Evolutionary conservation across 2,797 vertebrate genomes (phyloP).

Genomic region (Pipistrellus pipistrellus): DNA sequence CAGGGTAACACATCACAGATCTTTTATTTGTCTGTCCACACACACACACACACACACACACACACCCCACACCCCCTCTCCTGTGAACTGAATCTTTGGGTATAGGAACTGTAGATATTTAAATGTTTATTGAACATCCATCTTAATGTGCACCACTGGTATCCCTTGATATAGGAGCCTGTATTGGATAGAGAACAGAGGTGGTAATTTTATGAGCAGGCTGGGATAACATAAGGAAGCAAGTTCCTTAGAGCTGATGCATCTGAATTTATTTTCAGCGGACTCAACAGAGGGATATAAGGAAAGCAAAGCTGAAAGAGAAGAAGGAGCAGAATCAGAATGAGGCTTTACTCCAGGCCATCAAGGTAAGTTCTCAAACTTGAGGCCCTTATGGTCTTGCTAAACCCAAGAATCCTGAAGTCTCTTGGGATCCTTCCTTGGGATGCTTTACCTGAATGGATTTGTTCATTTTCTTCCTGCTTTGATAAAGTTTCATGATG

Average conservation of each 20-base stretch:
- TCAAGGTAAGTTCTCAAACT: slow-evolving; percentile 83
- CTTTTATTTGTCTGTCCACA: not conserved
- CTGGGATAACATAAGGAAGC: not conserved
- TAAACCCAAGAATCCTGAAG: not conserved
- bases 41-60: too few species aligned
- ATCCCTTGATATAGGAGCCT: not conserved
- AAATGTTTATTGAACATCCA: not conserved
- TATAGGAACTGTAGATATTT: not conserved
- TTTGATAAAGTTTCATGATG: not conserved
- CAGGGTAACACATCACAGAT: not conserved
- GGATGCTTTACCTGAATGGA: not conserved
- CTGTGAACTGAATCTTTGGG: not conserved
- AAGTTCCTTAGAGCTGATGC: slow-evolving; percentile 12
- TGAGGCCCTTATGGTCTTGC: not conserved
- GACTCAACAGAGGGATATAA: slow-evolving; percentile 92
- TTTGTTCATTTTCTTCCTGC: not conserved
- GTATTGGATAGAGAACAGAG: not conserved
- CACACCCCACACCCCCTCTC: too few species aligned
- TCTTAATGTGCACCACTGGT: not conserved
- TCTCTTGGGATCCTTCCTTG: not conserved
- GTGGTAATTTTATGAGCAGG: not conserved
- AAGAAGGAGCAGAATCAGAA: slow-evolving; percentile 90
- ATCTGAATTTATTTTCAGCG: slow-evolving; percentile 88
- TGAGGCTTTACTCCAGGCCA: slow-evolving; percentile 90
- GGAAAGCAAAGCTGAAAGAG: slow-evolving; percentile 92